Conservation (phyloP, 2,113 vertebrate species). For the Desmodus rotundus region DNA sequence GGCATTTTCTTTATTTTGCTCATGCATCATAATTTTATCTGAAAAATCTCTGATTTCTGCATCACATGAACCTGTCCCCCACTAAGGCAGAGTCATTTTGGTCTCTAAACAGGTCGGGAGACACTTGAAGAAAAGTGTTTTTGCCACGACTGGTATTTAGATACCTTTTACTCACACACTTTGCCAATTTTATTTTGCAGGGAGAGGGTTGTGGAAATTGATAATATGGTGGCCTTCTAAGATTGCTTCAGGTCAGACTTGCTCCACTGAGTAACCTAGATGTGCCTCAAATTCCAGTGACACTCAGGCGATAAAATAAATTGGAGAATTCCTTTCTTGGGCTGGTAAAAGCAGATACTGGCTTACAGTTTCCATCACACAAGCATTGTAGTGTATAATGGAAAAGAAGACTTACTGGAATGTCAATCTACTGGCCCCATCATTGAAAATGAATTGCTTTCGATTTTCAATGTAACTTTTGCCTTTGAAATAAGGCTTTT, state of each 20-base stretch:
- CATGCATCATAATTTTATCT: neutral
- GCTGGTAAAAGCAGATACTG: neutral
- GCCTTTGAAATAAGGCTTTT: conserved; percentile 4
- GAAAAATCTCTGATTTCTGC: neutral
- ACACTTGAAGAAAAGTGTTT: neutral
- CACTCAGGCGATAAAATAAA: neutral
- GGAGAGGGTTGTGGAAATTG: neutral
- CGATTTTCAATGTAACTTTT: neutral
- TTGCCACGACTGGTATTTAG: neutral
- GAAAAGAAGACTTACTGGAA: rapidly evolving
- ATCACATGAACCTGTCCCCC: neutral
- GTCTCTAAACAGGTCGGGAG: neutral
- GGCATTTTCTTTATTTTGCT: neutral
- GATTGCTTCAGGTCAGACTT: neutral
- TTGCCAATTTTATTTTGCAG: neutral
- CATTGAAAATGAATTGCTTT: neutral
- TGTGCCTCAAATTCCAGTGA: neutral
- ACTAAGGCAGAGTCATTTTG: neutral
- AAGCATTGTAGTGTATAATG: neutral
- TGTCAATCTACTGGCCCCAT: neutral
- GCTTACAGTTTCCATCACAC: neutral
- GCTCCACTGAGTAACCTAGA: neutral
- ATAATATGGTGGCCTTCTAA: neutral
- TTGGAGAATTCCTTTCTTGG: neutral
- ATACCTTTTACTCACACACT: neutral